Percentiles rank a stretch among this genome's conserved stretches.
These are phyloP conservation scores for Callimorpha dominula DNA, from an alignment of 2,888 invertebrate genomes.

Conservation along the genomic window DNA sequence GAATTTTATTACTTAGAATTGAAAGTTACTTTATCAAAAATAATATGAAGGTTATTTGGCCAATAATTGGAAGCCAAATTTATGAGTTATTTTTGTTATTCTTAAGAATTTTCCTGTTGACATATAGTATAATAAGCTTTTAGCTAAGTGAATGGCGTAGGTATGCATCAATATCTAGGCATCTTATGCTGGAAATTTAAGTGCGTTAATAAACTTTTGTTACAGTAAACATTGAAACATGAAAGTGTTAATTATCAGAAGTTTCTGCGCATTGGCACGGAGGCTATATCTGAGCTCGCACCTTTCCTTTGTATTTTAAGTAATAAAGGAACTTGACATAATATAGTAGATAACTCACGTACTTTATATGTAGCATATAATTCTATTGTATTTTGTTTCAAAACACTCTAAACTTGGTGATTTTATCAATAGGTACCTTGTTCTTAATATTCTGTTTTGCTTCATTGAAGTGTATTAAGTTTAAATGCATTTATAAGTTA, in stretches of 20 bases:
- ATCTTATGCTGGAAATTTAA: background rate
- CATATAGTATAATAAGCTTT: background rate
- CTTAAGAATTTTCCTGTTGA: slow-evolving; percentile 1
- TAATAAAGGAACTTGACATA: slow-evolving; percentile 29
- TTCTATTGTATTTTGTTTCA: slow-evolving; percentile 16
- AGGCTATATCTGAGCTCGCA: slow-evolving; percentile 14
- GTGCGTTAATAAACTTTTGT: background rate
- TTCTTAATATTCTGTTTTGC: background rate
- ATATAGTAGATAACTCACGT: slow-evolving; percentile 45
- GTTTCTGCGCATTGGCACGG: slow-evolving; percentile 7
- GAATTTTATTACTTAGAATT: slow-evolving; percentile 17
- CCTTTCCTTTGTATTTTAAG: slow-evolving; percentile 38
- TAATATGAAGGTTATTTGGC: slow-evolving; percentile 17
- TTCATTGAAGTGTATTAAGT: background rate
- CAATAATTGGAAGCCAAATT: slow-evolving; percentile 1
- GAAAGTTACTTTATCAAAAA: slow-evolving; percentile 28
- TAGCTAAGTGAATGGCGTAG: background rate
- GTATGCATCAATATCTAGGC: background rate
- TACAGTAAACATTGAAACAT: background rate
- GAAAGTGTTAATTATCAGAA: background rate
- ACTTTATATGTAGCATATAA: slow-evolving; percentile 21
- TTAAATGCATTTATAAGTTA: background rate
- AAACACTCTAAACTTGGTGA: background rate
- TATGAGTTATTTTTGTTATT: background rate
- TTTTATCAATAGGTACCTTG: slow-evolving; percentile 1